These are phyloP conservation scores for Corbicula japonica DNA, from an alignment of 2,888 invertebrate species.

Conservation along the genomic window DNA sequence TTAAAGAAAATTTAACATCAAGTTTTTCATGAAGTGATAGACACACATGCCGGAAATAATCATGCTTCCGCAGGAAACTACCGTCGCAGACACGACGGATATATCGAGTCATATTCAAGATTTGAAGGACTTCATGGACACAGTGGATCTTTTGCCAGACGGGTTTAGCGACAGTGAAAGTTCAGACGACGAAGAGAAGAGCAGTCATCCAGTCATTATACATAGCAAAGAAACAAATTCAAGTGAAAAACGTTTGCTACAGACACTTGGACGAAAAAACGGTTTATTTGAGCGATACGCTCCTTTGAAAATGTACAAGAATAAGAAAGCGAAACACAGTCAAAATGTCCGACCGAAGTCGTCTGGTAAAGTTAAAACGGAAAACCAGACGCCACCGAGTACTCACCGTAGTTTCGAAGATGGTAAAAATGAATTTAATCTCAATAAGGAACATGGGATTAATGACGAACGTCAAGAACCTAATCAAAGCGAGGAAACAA, in stretches of 20 bases:
- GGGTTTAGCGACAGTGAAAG: slow-evolving; percentile 41
- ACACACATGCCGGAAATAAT: slow-evolving; percentile 47
- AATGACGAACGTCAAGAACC: slow-evolving; percentile 9
- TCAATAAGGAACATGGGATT: background rate
- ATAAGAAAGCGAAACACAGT: background rate
- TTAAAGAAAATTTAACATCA: background rate
- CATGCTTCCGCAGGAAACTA: slow-evolving; percentile 23
- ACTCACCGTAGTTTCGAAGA: background rate
- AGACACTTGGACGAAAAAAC: slow-evolving; percentile 23
- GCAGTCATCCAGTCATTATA: slow-evolving; percentile 1
- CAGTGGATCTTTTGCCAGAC: slow-evolving; percentile 10
- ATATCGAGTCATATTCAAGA: slow-evolving; percentile 38
- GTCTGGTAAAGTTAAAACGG: background rate
- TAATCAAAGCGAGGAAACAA: slow-evolving; percentile 3
- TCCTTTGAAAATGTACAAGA: slow-evolving; percentile 18
- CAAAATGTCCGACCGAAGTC: slow-evolving; percentile 19
- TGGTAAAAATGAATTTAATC: background rate
- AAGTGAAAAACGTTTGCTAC: slow-evolving; percentile 20
- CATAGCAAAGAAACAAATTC: slow-evolving; percentile 6
- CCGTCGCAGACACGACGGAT: slow-evolving; percentile 40
- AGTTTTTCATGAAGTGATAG: background rate
- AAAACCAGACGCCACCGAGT: background rate
- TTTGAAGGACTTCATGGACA: slow-evolving; percentile 35
- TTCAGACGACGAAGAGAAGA: slow-evolving; percentile 9
- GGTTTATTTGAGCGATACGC: slow-evolving; percentile 19